Evolutionary conservation across 1,140 invertebrate genomes (phyloP).

Genomic region (Dinoponera quadriceps): DNA sequence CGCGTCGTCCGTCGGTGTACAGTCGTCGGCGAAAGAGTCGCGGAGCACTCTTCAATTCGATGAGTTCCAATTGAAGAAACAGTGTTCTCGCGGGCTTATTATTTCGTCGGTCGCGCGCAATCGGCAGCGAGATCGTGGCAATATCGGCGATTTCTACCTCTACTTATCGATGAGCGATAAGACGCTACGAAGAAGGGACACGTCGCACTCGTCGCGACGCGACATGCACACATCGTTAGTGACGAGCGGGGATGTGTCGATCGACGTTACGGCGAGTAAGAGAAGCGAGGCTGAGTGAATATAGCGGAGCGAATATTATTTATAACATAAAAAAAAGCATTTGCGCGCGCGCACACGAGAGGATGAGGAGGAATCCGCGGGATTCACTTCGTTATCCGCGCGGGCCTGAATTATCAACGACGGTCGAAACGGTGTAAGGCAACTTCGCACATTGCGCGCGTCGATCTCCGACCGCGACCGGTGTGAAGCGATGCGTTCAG

Average conservation of each 20-base stretch:
- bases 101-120: slow-evolving; percentile 42
- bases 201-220: slow-evolving; percentile 1
- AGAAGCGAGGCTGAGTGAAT: slow-evolving; percentile 4
- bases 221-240: slow-evolving; percentile 37
- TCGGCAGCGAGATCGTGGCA: slow-evolving; percentile 65
- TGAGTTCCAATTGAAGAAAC: slow-evolving; percentile 7
- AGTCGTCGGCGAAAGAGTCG: not conserved
- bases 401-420: slow-evolving; percentile 57
- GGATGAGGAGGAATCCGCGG: slow-evolving; percentile 11
- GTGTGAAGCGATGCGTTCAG: too few relatives aligned
- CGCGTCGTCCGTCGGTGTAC: not conserved
- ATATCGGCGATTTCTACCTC: slow-evolving; percentile 54
- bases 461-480: too few relatives aligned
- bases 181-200: slow-evolving; percentile 21
- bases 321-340: slow-evolving; percentile 54
- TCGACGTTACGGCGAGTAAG: slow-evolving; percentile 13
- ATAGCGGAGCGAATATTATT: slow-evolving; percentile 49
- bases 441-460: slow-evolving; percentile 30
- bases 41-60: not conserved
- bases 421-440: slow-evolving; percentile 40
- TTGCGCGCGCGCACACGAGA: slow-evolving; percentile 25
- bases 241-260: slow-evolving; percentile 25
- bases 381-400: slow-evolving; percentile 25
- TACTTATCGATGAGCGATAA: slow-evolving; percentile 65
- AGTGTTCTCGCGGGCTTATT: slow-evolving; percentile 12